Evolutionary conservation across 2,888 invertebrate species (phyloP).

Genomic region (Pteria penguin): DNA sequence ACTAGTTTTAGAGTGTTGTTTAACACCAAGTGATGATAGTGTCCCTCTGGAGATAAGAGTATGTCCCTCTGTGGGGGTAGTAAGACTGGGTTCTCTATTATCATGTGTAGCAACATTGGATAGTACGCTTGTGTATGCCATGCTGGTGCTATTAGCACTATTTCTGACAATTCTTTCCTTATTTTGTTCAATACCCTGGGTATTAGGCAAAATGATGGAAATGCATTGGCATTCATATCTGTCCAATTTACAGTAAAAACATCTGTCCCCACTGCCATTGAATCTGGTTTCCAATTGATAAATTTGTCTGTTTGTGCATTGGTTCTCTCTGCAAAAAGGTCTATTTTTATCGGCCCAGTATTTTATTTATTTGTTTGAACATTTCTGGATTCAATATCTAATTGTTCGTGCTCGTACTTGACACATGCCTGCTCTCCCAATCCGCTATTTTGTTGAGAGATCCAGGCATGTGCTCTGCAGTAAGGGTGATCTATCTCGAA

Average conservation of each 20-base stretch:
- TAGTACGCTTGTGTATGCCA: neutral
- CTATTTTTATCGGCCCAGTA: neutral
- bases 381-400: slow-evolving; percentile 15
- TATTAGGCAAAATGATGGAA: slow-evolving; percentile 26
- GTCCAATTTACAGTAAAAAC: slow-evolving; percentile 11
- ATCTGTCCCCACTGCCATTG: slow-evolving; percentile 7
- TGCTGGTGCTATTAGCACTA: slow-evolving; percentile 1
- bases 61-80: neutral
- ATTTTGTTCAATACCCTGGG: slow-evolving; percentile 1
- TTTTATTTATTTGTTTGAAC: slow-evolving; percentile 3
- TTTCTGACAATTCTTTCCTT: neutral
- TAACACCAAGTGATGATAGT: neutral
- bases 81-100: neutral
- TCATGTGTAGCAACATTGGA: neutral
- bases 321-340: slow-evolving; percentile 12
- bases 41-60: neutral
- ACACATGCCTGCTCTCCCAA: slow-evolving; percentile 9
- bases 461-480: slow-evolving; percentile 14
- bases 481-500: neutral
- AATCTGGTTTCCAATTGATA: slow-evolving; percentile 22
- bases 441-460: neutral
- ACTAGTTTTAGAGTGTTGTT: slow-evolving; percentile 24
- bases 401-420: neutral
- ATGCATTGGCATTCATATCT: neutral
- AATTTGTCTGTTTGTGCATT: slow-evolving; percentile 17